Percentiles rank a stretch among this genome's conserved stretches.
These are phyloP conservation scores for Melieria picta DNA, from an alignment of 2,888 invertebrate species.

Conservation along the genomic window DNA sequence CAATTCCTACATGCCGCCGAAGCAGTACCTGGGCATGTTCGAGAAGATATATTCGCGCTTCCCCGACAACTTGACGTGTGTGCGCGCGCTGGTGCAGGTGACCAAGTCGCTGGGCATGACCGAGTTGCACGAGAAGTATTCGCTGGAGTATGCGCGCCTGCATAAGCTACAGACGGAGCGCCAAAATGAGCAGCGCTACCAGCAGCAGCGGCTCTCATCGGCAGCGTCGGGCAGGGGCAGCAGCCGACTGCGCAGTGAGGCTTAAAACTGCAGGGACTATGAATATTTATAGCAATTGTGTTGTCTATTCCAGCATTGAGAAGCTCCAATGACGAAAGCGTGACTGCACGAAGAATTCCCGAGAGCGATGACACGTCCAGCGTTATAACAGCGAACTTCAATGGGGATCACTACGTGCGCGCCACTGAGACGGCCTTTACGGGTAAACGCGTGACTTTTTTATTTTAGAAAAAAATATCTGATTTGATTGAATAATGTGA, in stretches of 20 bases:
- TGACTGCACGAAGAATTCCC: conserved; percentile 33
- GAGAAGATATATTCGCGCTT: conserved; percentile 80
- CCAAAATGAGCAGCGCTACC: conserved; percentile 55
- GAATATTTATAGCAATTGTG: background rate
- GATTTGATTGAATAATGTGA: background rate
- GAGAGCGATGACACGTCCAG: conserved; percentile 44
- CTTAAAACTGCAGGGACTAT: background rate
- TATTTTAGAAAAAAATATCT: background rate
- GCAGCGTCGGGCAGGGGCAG: conserved; percentile 51
- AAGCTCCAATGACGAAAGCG: conserved; percentile 51
- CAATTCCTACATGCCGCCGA: conserved; percentile 75
- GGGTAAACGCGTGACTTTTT: conserved; percentile 24
- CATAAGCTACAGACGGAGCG: conserved; percentile 60
- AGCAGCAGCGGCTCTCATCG: conserved; percentile 57
- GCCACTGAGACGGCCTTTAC: conserved; percentile 33
- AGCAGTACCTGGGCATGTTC: conserved; percentile 66
- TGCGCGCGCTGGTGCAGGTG: conserved; percentile 71
- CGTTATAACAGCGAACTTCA: conserved; percentile 42
- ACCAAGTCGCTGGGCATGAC: conserved; percentile 79
- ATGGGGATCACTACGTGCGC: conserved; percentile 46
- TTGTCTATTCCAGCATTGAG: conserved; percentile 42
- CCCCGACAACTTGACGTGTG: conserved; percentile 94
- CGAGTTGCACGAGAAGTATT: conserved; percentile 84
- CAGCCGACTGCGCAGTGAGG: conserved; percentile 48
- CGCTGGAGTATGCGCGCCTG: conserved; percentile 82